A percentile compares a stretch with the other conserved stretches of the same genome.
phyloP scores from a whole-genome alignment of 2,113 vertebrate species.

The Rissa tridactyla region DNA sequence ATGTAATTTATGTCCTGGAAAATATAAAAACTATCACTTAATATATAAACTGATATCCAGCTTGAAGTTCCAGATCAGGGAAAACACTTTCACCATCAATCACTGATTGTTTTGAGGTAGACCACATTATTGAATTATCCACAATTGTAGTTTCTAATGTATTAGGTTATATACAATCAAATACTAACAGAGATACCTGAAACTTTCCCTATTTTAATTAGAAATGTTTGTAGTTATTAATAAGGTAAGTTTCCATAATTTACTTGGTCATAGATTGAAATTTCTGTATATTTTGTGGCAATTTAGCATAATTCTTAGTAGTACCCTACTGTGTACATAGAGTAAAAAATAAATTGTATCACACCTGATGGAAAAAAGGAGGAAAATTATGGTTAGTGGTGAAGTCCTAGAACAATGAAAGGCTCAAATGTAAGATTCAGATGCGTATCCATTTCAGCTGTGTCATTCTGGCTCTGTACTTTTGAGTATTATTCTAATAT shows the following conservation, averaged over 20 bases:
- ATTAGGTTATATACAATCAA: slow-evolving; percentile 61
- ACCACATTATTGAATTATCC: slow-evolving; percentile 62
- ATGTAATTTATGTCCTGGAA: slow-evolving; percentile 10
- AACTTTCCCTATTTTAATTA: slow-evolving; percentile 65
- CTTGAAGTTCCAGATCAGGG: slow-evolving; percentile 46
- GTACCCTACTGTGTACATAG: slow-evolving; percentile 43
- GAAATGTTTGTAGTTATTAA: slow-evolving; percentile 46
- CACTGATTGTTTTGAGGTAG: slow-evolving; percentile 74
- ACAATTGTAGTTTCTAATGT: slow-evolving; percentile 37
- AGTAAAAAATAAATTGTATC: slow-evolving; percentile 64
- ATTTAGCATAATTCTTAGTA: slow-evolving; percentile 59
- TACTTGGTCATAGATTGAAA: slow-evolving; percentile 44
- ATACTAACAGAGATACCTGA: slow-evolving; percentile 28
- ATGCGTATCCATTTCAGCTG: slow-evolving; percentile 59
- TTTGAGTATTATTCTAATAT: slow-evolving; percentile 69
- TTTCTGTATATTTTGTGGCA: slow-evolving; percentile 51
- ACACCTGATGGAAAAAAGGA: slow-evolving; percentile 53
- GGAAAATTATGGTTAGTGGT: slow-evolving; percentile 58
- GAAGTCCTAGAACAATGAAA: slow-evolving; percentile 62
- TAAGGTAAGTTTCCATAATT: slow-evolving; percentile 62
- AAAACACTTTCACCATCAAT: slow-evolving; percentile 46
- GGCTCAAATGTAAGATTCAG: slow-evolving; percentile 61
- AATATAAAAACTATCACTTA: slow-evolving; percentile 27
- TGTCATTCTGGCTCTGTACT: slow-evolving; percentile 52
- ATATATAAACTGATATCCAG: slow-evolving; percentile 25